These are phyloP conservation scores for Gnathonemus longibarbis DNA, from an alignment of 2,113 vertebrate species.

Conservation along the genomic window DNA sequence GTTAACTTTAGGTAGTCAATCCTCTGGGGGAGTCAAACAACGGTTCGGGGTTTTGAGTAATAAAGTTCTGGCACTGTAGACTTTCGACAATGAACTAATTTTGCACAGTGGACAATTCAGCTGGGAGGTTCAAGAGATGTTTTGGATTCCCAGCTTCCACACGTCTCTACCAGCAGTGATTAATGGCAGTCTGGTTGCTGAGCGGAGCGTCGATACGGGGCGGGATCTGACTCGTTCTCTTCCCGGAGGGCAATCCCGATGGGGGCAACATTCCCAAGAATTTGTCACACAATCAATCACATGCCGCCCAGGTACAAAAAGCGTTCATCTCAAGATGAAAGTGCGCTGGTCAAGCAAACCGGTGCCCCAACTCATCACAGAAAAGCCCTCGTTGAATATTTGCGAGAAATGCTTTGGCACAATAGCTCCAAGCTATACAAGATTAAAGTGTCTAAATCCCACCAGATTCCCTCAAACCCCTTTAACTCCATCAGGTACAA, in stretches of 20 bases:
- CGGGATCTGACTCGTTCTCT: not conserved
- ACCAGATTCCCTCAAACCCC: not conserved
- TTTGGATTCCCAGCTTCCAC: not conserved
- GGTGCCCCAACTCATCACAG: not conserved
- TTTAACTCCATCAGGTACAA: not conserved
- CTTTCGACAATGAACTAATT: not conserved
- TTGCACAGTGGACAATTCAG: not conserved
- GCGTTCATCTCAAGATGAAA: not conserved
- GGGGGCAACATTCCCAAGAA: not conserved
- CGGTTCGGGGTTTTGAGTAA: not conserved
- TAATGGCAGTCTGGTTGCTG: not conserved
- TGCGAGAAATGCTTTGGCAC: not conserved
- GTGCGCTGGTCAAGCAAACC: not conserved
- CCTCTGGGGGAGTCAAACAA: not conserved
- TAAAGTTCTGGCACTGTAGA: not conserved
- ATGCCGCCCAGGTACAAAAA: not conserved
- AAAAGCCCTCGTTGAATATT: not conserved
- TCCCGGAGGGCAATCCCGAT: not conserved
- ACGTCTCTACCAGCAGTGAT: not conserved
- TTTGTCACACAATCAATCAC: not conserved
- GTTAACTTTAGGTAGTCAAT: not conserved
- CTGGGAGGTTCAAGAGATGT: not conserved
- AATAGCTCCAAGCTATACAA: not conserved
- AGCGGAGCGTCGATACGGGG: not conserved
- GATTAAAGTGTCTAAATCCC: slow-evolving; percentile 1